Evolutionary conservation across 2,113 vertebrate genomes (phyloP), one percentile per base, ranked within the genome.

Genomic region (Tor tambroides): DNA sequence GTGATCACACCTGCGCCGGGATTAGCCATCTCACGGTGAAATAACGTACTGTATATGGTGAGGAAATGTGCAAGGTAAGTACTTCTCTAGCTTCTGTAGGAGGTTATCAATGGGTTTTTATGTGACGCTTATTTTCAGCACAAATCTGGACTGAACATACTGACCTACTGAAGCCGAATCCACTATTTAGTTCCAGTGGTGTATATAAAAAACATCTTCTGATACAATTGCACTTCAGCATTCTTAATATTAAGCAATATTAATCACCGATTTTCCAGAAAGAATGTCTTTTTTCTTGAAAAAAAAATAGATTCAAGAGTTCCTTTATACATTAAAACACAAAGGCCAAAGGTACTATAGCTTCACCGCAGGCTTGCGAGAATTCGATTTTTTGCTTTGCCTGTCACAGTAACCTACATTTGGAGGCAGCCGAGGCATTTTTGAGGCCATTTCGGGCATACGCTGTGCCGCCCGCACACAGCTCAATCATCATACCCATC

Each of bases 11-110:
- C 84, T 81, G 69, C 26, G 72, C 71, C 67, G n/a, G 85, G 86
- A 88, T 89, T 88, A 90, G n/a, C 82, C n/a, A 35, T 77, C 75
- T 76, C 71, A 49, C 21, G 28, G 30, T 67, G 30, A 56, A 83
- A 49, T 61, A 56, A 75, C 21, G 9, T 41, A 41, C 19, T 59
- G 56, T 61, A 80, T 80, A 61, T 9, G 32, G 23, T 1, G 49
- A 26, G 56, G 23, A 65, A 80, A 80, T 80, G 32, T 80, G 54
- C 78, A 80, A 38, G 78, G 54, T 41, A 67, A 59, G 41, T 59
- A 80, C 84, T 84, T 51, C 63, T 83, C 35, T 28, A 35, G 46
- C 72, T 78, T 54, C 9, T 21, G 21, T 59, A n/a, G 7, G 56
- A 78, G 26, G 14, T 28, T 54, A 15, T 82, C 80, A 82, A 49